Base-by-base conservation (phyloP, 2,797 vertebrate species). In the Balearica regulorum region DNA sequence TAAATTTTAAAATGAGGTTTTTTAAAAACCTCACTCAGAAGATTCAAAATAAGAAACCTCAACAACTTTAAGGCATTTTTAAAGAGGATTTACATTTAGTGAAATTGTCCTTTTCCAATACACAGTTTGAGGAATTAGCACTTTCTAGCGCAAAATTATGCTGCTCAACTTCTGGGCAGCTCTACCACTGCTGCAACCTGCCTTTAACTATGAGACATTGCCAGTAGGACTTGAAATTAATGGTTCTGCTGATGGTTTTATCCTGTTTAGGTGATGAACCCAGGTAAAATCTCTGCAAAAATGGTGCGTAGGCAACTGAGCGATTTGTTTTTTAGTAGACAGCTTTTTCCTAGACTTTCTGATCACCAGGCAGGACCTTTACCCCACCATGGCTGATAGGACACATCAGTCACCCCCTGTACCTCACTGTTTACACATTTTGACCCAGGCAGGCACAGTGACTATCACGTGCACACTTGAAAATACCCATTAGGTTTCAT, bases 381-480 rank as follows among this genome's bases (percentile, higher is more conserved):
- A 16, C 22, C 29, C 44, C 44, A 0, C 64, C 3, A 5, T 8
- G 35, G 33, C n/a, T 62, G 51, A 19, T 6, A 51, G 81, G 41
- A 31, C 10, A 46, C 28, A 19, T 3, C 20, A 57, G 25, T 54
- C 43, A 43, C 43, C 25, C 0, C 0, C 66, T 46, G 48, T 43
- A 53, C 39, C 39, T 31, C 69, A 26, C 54, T 68, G 28, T 43
- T 62, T 43, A 15, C 1, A 5, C 28, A 20, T 48, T 48, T 21
- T 41, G 48, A 58, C 12, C 16, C 89, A 49, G 54, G 64, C 33
- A 80, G 49, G 33, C 49, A 76, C 43, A 72, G 28, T 2, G 49
- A 46, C 55, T 4, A 4, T 22, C 44, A 69, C 0, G 0, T 29
- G 53, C 37, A 26, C 39, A 20, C 21, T 16, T 72, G 54, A 58